phyloP scores from a whole-genome alignment of 2,888 invertebrate genomes.

The Acheta domesticus region DNA sequence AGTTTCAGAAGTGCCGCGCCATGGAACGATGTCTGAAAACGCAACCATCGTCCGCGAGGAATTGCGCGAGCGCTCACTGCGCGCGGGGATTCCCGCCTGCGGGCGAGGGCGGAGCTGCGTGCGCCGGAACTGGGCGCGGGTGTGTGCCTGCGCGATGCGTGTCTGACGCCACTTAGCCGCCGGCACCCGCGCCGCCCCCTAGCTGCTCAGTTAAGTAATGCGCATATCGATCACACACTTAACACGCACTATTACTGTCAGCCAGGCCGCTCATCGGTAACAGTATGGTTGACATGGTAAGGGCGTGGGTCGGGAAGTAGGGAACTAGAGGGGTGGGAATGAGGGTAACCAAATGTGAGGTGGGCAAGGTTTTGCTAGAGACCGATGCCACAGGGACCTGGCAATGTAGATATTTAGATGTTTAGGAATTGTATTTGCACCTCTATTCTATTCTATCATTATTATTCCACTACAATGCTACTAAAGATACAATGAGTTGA shows the following conservation, averaged over 20 bases:
- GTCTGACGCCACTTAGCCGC: neutral
- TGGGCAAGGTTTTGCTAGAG: too few species aligned
- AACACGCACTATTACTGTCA: neutral
- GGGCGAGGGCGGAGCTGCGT: neutral
- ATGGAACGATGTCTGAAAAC: too few species aligned
- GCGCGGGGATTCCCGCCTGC: neutral
- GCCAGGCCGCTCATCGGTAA: neutral
- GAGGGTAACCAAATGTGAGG: too few species aligned
- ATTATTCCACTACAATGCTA: too few species aligned
- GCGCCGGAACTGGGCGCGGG: neutral
- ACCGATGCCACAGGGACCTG: too few species aligned
- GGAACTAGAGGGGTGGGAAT: too few species aligned
- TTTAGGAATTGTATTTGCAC: too few species aligned
- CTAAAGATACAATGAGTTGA: too few species aligned
- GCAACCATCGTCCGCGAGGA: neutral
- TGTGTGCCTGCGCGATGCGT: neutral
- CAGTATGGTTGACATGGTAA: neutral
- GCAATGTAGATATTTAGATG: too few species aligned
- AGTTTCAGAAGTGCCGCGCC: too few species aligned
- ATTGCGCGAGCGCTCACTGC: neutral
- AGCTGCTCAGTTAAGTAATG: neutral
- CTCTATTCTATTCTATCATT: too few species aligned
- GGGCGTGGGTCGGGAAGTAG: neutral
- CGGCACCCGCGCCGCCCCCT: neutral
- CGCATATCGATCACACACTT: slow-evolving; percentile 1